Evolutionary conservation across 2,797 vertebrate species (phyloP).

Genomic region (Chanos chanos): DNA sequence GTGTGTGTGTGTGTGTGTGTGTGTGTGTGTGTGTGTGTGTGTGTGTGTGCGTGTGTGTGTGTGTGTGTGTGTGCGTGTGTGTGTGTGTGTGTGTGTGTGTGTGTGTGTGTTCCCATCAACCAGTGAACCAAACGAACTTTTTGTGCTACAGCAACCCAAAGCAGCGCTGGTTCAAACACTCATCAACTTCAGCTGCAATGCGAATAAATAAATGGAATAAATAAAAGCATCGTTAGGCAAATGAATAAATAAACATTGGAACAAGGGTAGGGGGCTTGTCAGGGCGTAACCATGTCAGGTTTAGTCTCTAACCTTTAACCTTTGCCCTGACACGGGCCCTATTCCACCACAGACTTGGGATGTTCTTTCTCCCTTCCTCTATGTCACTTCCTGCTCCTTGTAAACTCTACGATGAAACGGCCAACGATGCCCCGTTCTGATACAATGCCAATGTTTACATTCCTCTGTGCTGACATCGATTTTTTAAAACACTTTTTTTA

Average conservation of each 20-base stretch:
- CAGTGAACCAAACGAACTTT: no score
- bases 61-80: no score
- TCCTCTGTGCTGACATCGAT: no score
- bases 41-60: no score
- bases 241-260: slow-evolving; percentile 70
- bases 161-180: slow-evolving; percentile 42
- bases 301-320: background rate
- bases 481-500: no score
- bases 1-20: no score
- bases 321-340: background rate
- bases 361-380: background rate
- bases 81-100: no score
- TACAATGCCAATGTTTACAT: background rate
- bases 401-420: no score
- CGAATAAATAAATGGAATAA: slow-evolving; percentile 74
- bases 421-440: no score
- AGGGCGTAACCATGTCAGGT: slow-evolving; percentile 37
- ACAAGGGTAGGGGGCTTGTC: slow-evolving; percentile 41
- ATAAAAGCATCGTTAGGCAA: slow-evolving; percentile 68
- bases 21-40: no score
- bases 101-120: no score
- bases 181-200: slow-evolving; percentile 66
- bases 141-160: slow-evolving; percentile 35
- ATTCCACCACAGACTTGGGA: no score
- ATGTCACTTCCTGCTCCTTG: background rate